Base-by-base conservation (phyloP, 2,888 invertebrate species). In the Abscondita cerata region DNA sequence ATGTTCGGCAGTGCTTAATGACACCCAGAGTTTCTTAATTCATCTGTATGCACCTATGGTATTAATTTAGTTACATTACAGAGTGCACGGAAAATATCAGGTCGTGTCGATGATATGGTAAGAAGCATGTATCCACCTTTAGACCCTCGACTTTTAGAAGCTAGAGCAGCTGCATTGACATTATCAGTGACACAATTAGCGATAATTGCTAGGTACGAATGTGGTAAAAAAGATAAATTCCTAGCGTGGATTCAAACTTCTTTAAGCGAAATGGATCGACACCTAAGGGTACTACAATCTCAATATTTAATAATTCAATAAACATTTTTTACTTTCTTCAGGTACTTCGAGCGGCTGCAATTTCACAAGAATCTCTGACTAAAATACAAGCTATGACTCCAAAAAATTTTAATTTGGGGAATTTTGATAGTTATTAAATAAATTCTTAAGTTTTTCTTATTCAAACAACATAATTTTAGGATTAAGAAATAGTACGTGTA, bases 41-140 rank as follows among this genome's bases (percentile, higher is more conserved):
- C n/a, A n/a, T n/a, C n/a, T n/a, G n/a, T n/a, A n/a, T n/a, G n/a
- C n/a, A n/a, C n/a, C n/a, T n/a, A n/a, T n/a, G n/a, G n/a, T n/a
- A n/a, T n/a, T n/a, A n/a, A n/a, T n/a, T n/a, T n/a, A n/a, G n/a
- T n/a, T n/a, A 25, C 6, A 54, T 70, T 75, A 44, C 70, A 86
- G 81, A 83, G 86, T 57, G 89, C 89, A 2, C 83, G 85, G 69
- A 82, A 86, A 66, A 88, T 90, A 68, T 87, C 87, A 47, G 85
- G 86, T 12, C 81, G 89, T 41, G 89, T 90, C 1, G 90, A 90
- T 75, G 89, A 89, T 72, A 87, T 90, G 65, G 87, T 89, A 0
- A 80, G 85, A 59, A 86, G 88, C 63, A 86, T 90, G 85, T 89
- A 89, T 74, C 89, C 89, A 11, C 89, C 89, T 3, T 76, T 90